Percentiles rank a stretch among this genome's conserved stretches.
These are phyloP conservation scores for Leptestheria dahalacensis DNA, from an alignment of 1,140 invertebrate species.

Conservation along the genomic window DNA sequence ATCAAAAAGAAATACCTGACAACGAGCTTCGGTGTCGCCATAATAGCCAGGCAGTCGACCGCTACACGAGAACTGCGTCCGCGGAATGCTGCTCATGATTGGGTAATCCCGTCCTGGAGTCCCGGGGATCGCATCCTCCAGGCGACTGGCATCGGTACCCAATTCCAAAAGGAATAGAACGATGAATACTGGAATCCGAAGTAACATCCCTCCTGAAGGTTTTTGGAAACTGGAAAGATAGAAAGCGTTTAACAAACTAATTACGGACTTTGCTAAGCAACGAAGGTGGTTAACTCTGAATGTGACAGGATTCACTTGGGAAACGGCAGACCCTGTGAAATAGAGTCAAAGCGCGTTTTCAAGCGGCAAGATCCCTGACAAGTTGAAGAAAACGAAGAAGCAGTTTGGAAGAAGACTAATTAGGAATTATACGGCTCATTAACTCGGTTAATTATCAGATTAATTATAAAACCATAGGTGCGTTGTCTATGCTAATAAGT, in stretches of 20 bases:
- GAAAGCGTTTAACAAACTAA: neutral
- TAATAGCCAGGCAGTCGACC: slow-evolving; percentile 14
- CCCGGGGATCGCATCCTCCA: slow-evolving; percentile 10
- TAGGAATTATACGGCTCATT: too few species aligned
- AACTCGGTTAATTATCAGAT: too few species aligned
- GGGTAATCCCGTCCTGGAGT: slow-evolving; percentile 13
- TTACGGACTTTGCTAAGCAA: too few species aligned
- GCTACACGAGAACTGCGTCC: slow-evolving; percentile 11
- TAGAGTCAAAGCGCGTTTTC: too few species aligned
- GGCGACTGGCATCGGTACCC: neutral
- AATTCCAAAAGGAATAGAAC: neutral
- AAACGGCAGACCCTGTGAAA: too few species aligned
- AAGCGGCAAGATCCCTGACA: too few species aligned
- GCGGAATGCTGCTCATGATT: slow-evolving; percentile 6
- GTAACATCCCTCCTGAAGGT: neutral
- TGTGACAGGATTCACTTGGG: too few species aligned
- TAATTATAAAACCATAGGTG: too few species aligned
- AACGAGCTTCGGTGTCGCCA: slow-evolving; percentile 13
- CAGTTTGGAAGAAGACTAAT: too few species aligned
- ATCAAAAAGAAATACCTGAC: slow-evolving; percentile 8
- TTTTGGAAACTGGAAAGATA: neutral
- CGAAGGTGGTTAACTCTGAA: too few species aligned
- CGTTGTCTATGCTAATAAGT: too few species aligned
- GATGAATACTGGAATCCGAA: neutral
- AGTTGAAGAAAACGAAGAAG: too few species aligned